These are phyloP conservation scores for Leptogaster cylindrica DNA, from an alignment of 2,888 invertebrate species.

Conservation along the genomic window DNA sequence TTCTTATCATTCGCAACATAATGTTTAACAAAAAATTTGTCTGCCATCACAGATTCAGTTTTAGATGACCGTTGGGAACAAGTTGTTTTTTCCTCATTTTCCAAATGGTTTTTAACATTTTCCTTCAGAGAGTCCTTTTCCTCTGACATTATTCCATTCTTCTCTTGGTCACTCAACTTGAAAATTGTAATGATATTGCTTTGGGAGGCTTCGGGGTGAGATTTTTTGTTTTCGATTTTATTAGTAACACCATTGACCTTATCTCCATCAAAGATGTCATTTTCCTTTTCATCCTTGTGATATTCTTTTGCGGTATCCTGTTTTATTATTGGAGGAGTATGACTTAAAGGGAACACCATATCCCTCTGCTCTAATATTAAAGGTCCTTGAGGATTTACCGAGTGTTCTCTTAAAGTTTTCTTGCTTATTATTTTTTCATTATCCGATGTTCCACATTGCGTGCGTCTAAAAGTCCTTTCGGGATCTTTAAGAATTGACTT, in stretches of 20 bases:
- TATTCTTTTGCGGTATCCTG: not conserved
- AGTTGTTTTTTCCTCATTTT: constrained; percentile 41
- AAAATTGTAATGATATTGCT: constrained; percentile 1
- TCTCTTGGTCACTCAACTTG: not conserved
- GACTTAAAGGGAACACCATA: not conserved
- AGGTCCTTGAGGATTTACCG: not conserved
- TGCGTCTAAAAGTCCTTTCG: not conserved
- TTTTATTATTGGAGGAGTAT: not conserved
- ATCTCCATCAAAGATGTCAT: not conserved
- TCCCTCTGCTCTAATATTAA: not conserved
- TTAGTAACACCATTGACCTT: constrained; percentile 6
- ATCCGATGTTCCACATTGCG: not conserved
- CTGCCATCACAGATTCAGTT: constrained; percentile 52
- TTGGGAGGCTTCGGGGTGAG: not conserved
- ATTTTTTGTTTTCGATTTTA: constrained; percentile 35
- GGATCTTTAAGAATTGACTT: constrained; percentile 2
- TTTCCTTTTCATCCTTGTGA: not conserved
- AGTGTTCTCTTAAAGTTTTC: constrained; percentile 9
- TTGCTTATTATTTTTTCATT: not conserved
- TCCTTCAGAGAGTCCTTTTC: constrained; percentile 13
- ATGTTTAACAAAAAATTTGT: constrained; percentile 66
- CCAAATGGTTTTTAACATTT: not conserved
- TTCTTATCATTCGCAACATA: constrained; percentile 70
- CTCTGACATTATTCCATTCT: not conserved
- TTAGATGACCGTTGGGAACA: constrained; percentile 21